phyloP scores from a whole-genome alignment of 2,797 vertebrate genomes.

The Sebastes itinus region DNA sequence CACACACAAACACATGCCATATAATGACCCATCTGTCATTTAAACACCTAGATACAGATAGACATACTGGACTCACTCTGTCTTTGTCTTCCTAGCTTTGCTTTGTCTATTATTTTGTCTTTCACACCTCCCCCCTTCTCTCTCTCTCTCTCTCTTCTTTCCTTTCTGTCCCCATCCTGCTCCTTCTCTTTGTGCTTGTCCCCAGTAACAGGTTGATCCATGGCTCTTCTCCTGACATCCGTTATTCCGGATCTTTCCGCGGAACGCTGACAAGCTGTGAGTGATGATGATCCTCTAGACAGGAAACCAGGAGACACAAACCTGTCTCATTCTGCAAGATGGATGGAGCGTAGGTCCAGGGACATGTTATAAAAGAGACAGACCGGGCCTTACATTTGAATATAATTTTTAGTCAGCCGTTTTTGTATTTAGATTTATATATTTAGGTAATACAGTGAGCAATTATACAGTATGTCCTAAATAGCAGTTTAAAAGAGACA shows the following conservation, averaged over 20 bases:
- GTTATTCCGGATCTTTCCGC: conserved; percentile 76
- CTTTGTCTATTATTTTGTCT: background rate
- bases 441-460: background rate
- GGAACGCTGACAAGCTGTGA: conserved; percentile 64
- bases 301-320: conserved; percentile 77
- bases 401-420: background rate
- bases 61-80: background rate
- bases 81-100: background rate
- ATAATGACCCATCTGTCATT: background rate
- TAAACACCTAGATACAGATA: background rate
- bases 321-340: conserved; percentile 67
- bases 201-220: conserved; percentile 70
- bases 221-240: conserved; percentile 64
- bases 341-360: conserved; percentile 46
- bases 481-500: background rate
- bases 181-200: conserved; percentile 30
- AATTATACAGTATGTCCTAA: background rate
- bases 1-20: background rate
- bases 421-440: background rate
- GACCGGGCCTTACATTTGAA: conserved; percentile 2
- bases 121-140: background rate
- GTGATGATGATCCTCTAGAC: conserved; percentile 72
- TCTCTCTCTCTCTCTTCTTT: background rate
- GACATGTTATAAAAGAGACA: conserved; percentile 15
- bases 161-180: conserved; percentile 31